Base-by-base conservation (phyloP, 2,888 invertebrate species). In the Drosophila maculinotata region DNA sequence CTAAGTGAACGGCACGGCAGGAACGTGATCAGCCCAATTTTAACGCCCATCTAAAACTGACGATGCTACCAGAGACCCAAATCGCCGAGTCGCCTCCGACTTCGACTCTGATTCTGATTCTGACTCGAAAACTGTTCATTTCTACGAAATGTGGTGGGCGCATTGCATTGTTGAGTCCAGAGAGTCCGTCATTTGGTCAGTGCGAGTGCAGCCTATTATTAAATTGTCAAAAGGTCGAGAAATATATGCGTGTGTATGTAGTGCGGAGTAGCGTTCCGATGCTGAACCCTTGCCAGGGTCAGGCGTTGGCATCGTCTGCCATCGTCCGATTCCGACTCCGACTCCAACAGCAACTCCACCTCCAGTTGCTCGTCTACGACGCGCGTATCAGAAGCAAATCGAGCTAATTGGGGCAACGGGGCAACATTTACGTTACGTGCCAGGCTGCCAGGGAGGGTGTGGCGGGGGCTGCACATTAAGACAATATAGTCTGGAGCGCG, bases 371-470 rank as follows among this genome's bases (percentile, higher is more conserved):
- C 56, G 44, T 70, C 71, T 85, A 76, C 69, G 78, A 77, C 73
- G 77, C 86, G 89, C 89, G 80, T 89, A 91, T 90, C 91, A 91
- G 91, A 91, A 91, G 91, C 91, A 89, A 81, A 80, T 89, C 85
- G 82, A 86, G 80, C 91, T 90, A 90, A 90, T 91, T 90, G 90
- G 91, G 82, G 83, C 89, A 88, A 79, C 74, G 79, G 76, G 79
- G 67, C 72, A 64, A 44, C 62, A 42, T 51, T 39, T 60, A 57
- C 58, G 67, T 67, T 15, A 26, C 14, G 30, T 28, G 33, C 12
- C 12, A 23, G 42, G 30, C 44, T 9, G 17, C 17, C 35, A 10
- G 20, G 20, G 28, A 35, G 30, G 17, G 68, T 41, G 28, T 63
- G 51, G 62, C 71, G 77, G 69, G 83, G 74, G 70, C 63, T 60